Evolutionary conservation across 2,797 vertebrate genomes (phyloP), one percentile per base, ranked within the genome.

Genomic region (Alectoris magna): DNA sequence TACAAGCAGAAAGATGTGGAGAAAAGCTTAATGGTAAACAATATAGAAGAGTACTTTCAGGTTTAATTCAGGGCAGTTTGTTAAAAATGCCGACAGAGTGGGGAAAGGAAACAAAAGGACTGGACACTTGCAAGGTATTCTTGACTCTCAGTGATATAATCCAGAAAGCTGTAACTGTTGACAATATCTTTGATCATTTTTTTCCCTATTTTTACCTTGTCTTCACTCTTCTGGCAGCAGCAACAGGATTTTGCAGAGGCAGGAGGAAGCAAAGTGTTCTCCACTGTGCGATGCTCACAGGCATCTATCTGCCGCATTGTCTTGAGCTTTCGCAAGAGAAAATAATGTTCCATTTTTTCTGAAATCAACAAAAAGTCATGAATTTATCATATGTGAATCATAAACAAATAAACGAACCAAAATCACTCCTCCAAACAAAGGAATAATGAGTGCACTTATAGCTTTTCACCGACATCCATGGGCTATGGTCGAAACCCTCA

Each of bases 181-280:
- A 3, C 0, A 0, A 12, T 4, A 21, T 8, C 16, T 88, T 71
- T 68, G 44, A 51, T 58, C 0, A 24, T 84, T 86, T 93, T 83
- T 85, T 90, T 60, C 23, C 11, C 10, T 34, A 8, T 64, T 9
- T 69, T 64, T 73, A 26, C 43, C 66, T 73, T 63, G 31, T 31
- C 38, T 79, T 85, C 10, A 4, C 4, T 55, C 27, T 84, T 21
- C 5, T 66, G 34, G 39, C n/a, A 60, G 48, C n/a, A 64, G 19
- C 26, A 34, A 36, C 8, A 70, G 24, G 24, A 23, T 81, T 78
- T 78, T 72, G 9, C 59, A 59, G 43, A 78, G 11, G 11, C 22
- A 49, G 29, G 19, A 81, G 41, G 39, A 70, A 41, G 46, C 34
- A 9, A 49, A 9, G 13, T 53, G 16, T 49, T 10, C 29, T 18